Base-by-base conservation (phyloP, 1,140 invertebrate genomes). In the Papilio polytes region DNA sequence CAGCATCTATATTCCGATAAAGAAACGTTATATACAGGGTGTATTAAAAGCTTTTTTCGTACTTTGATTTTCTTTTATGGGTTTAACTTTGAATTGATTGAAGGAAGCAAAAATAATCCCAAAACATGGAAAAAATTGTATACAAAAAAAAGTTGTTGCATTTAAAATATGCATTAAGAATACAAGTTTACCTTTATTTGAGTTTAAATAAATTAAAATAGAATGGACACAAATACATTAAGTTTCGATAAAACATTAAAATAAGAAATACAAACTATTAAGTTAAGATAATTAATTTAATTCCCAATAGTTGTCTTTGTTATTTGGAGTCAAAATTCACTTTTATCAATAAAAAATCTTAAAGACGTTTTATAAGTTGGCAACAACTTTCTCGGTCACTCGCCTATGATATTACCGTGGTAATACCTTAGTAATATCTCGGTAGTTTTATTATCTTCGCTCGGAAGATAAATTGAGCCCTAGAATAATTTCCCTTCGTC, bases 401-500 rank as follows among this genome's bases (percentile, higher is more conserved):
- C 63, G 63, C 63, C 26, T 31, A 70, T 70, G 13, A 70, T 36
- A 70, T 70, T 70, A 70, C 26, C 63, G 31, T 18, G 63, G 53
- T 56, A 53, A 53, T 53, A 20, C 26, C 63, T 70, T 31, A 26
- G 53, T 56, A 53, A 53, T 53, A 20, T 18, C 53, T 56, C 13
- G 22, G 63, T 70, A 70, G 63, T 31, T 70, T 31, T 70, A 70
- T 70, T 70, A 70, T 70, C 59, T 22, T 63, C 59, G 18, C 26
- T 31, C 26, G 26, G 63, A 70, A 70, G 63, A 70, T 36, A 70
- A 70, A 70, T 70, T 26, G 63, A 63, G 63, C 63, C 63, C 63
- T 70, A 70, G 22, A 70, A 70, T 70, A 70, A 70, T 70, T 70
- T 70, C 22, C 63, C 63, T 70, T 70, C 63, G 63, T 70, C 63